Evolutionary conservation across 1,140 invertebrate species (phyloP).

Genomic region (Drosophila kanapiae): DNA sequence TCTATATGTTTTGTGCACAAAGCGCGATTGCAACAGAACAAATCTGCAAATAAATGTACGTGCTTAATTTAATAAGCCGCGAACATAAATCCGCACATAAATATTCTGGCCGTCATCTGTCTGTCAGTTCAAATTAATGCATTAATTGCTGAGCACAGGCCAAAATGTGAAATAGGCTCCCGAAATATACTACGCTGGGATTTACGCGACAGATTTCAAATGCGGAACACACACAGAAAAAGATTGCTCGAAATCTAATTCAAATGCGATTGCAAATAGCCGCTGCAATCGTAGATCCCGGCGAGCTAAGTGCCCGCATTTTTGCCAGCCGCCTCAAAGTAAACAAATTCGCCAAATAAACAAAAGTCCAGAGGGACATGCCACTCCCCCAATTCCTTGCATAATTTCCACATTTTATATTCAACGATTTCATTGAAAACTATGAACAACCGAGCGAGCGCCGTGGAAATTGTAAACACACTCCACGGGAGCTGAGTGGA

Average conservation of each 20-base stretch:
- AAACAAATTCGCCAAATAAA: slow-evolving; percentile 56
- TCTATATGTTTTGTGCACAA: not conserved
- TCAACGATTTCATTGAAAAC: slow-evolving; percentile 65
- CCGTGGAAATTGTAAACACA: slow-evolving; percentile 52
- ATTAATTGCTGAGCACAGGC: slow-evolving; percentile 54
- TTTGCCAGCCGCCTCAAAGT: slow-evolving; percentile 52
- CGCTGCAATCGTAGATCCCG: slow-evolving; percentile 46
- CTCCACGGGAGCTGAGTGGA: slow-evolving; percentile 27
- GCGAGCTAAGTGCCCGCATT: slow-evolving; percentile 66
- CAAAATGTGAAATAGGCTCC: slow-evolving; percentile 26
- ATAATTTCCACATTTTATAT: slow-evolving; percentile 68
- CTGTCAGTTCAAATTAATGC: slow-evolving; percentile 67
- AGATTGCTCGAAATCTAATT: slow-evolving; percentile 29
- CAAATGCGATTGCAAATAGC: slow-evolving; percentile 6
- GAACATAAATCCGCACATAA: slow-evolving; percentile 57
- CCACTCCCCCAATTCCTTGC: slow-evolving; percentile 22
- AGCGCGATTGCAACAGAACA: slow-evolving; percentile 1
- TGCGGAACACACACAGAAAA: slow-evolving; percentile 22
- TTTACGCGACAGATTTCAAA: slow-evolving; percentile 35
- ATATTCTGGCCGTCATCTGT: slow-evolving; percentile 51
- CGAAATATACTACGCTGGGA: slow-evolving; percentile 17
- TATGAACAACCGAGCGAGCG: slow-evolving; percentile 38
- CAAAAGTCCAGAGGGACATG: slow-evolving; percentile 17
- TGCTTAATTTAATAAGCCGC: slow-evolving; percentile 52
- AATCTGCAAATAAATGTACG: slow-evolving; percentile 20